Base-by-base conservation (phyloP, 1,140 invertebrate genomes). In the Eumaeus atala region DNA sequence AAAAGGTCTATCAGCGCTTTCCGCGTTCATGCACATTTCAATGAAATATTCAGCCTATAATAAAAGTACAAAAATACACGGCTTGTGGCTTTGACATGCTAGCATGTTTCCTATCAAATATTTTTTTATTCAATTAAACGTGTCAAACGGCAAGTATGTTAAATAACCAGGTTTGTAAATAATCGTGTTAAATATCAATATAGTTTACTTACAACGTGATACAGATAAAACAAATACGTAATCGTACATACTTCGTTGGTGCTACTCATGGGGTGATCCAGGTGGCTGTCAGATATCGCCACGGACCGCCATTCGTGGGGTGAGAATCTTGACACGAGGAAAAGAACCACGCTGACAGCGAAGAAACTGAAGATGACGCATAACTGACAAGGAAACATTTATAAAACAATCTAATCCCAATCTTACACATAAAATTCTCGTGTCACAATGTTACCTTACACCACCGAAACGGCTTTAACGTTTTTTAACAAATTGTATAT, bases 361-460 rank as follows among this genome's bases (percentile, higher is more conserved):
- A 99, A 93, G 85, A 98, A 99, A 47, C 96, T 97, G 83, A 98
- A 97, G 62, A 98, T 93, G 51, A 99, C 95, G 87, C 97, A 98
- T 38, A 95, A 77, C 89, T 90, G 74, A 57, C 83, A 84, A 77
- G 52, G 35, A 50, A 16, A 50, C n/a, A 34, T 49, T 18, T 6
- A 9, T 9, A 16, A 49, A 49, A n/a, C 11, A 34, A 0, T 7
- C 11, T 49, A 8, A 21, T 40, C 17, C 3, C 9, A 50, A 17
- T 17, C 11, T 1, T 12, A 12, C 12, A 16, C n/a, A n/a, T n/a
- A n/a, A n/a, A n/a, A n/a, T n/a, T n/a, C n/a, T n/a, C n/a, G n/a
- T n/a, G n/a, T n/a, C n/a, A n/a, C n/a, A n/a, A n/a, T n/a, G n/a
- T n/a, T n/a, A n/a, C n/a, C n/a, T n/a, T n/a, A n/a, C n/a, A n/a